Base-by-base conservation (phyloP, 1,140 invertebrate genomes). In the Gryllus bimaculatus region DNA sequence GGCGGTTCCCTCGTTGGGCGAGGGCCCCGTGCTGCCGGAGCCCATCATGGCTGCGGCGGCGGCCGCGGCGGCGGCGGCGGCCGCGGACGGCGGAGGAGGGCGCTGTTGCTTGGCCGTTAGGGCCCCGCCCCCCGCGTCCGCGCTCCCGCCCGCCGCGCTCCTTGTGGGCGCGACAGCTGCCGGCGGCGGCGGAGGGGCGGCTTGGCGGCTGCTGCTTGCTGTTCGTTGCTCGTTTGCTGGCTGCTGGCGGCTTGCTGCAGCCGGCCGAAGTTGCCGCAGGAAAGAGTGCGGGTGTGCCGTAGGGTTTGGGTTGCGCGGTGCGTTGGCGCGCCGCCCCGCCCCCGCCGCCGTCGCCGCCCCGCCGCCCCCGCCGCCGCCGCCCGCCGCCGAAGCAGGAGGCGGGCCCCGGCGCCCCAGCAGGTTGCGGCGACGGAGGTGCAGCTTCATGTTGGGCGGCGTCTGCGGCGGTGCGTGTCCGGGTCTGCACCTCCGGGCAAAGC, bases 381-480 rank as follows among this genome's bases (percentile, higher is more conserved):
- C 26, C 74, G 54, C 54, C 54, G 54, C n/a, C 54, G 66, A 79
- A 79, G 77, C 80, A 81, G 87, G 84, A 86, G 85, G 84, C 88
- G 87, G 84, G 88, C 85, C 81, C n/a, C 86, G 86, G 87, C 86
- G 88, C 88, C 84, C n/a, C 13, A 90, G 87, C 82, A 91, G 84
- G 82, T 87, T 88, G 85, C 83, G 88, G 90, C 85, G 83, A 92
- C 91, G 84, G 90, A 93, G 82, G 91, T n/a, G 91, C 84, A 94
- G 89, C 85, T 95, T 96, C 92, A 95, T 94, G 86, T 94, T 96
- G 84, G 95, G 95, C 79, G 95, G 95, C 81, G 95, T 96, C 87
- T 96, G 95, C 47, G 95, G 95, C 81, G 95, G 95, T n/a, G n/a
- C 80, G 95, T 96, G 85, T 95, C 95, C 81, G 94, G n/a, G n/a